Percentiles rank a stretch among this genome's conserved stretches.
phyloP scores from a whole-genome alignment of 2,888 invertebrate species.

The Parnassius mnemosyne region DNA sequence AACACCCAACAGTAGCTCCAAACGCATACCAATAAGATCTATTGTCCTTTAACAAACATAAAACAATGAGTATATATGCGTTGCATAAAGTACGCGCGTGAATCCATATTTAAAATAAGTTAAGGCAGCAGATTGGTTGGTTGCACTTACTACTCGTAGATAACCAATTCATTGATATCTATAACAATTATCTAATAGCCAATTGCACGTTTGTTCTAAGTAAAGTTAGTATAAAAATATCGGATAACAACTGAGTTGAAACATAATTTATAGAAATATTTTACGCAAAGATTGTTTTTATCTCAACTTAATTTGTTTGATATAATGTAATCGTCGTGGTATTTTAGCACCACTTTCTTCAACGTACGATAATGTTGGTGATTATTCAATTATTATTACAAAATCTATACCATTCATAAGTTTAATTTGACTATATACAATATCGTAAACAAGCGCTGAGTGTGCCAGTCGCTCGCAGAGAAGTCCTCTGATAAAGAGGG shows the following conservation, averaged over 20 bases:
- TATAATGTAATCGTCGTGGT: no score
- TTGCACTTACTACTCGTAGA: slow-evolving; percentile 22
- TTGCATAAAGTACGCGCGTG: slow-evolving; percentile 26
- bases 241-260: not conserved
- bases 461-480: slow-evolving; percentile 37
- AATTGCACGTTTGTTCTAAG: slow-evolving; percentile 3
- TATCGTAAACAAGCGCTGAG: slow-evolving; percentile 20
- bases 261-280: no score
- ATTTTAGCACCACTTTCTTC: not conserved
- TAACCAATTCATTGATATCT: slow-evolving; percentile 1
- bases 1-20: slow-evolving; percentile 33
- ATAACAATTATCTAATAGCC: not conserved
- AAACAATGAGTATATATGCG: slow-evolving; percentile 34
- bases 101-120: slow-evolving; percentile 23
- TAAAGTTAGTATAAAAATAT: not conserved
- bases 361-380: not conserved
- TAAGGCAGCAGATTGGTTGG: slow-evolving; percentile 7
- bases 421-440: slow-evolving; percentile 17
- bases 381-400: not conserved
- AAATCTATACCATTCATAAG: not conserved
- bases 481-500: slow-evolving; percentile 53
- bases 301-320: no score
- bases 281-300: no score
- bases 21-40: slow-evolving; percentile 29
- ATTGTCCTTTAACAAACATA: slow-evolving; percentile 26